Evolutionary conservation across 2,113 vertebrate species (phyloP).

Genomic region (Coregonus clupeaformis): DNA sequence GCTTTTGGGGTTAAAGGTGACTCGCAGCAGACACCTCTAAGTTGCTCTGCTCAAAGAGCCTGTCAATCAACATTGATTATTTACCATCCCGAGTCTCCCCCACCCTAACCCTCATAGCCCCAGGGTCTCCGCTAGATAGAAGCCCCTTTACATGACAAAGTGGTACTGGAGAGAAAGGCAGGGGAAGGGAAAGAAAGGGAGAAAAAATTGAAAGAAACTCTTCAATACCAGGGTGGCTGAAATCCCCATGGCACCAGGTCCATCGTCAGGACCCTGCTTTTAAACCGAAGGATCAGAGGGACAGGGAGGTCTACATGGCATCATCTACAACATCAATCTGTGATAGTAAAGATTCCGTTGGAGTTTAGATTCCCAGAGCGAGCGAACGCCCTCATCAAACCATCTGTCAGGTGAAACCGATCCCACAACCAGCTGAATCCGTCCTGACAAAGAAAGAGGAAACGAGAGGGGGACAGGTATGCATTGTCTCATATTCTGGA

Average conservation of each 20-base stretch:
- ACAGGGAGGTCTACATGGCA: too few relatives aligned
- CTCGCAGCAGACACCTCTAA: conserved; percentile 58
- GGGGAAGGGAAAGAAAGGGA: not conserved
- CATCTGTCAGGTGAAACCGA: too few relatives aligned
- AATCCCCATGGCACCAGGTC: too few relatives aligned
- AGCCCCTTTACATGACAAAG: conserved; percentile 75
- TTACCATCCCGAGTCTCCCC: conserved; percentile 49
- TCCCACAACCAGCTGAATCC: too few relatives aligned
- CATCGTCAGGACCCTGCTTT: too few relatives aligned
- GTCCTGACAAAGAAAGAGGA: conserved; percentile 35
- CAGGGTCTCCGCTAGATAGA: conserved; percentile 55
- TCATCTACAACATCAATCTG: too few relatives aligned
- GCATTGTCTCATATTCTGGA: conserved; percentile 56
- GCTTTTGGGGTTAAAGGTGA: conserved; percentile 63
- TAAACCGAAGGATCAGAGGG: too few relatives aligned
- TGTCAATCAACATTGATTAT: conserved; percentile 73
- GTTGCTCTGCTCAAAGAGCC: conserved; percentile 58
- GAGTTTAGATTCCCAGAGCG: too few relatives aligned
- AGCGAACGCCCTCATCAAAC: too few relatives aligned
- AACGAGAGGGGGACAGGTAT: conserved; percentile 55
- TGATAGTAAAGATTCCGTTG: too few relatives aligned
- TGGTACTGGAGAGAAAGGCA: conserved; percentile 48
- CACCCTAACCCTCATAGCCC: conserved; percentile 54
- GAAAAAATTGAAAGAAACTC: not conserved
- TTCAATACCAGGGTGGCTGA: too few relatives aligned